These are phyloP conservation scores for Nesoenas mayeri DNA, from an alignment of 2,113 vertebrate species.

Conservation along the genomic window DNA sequence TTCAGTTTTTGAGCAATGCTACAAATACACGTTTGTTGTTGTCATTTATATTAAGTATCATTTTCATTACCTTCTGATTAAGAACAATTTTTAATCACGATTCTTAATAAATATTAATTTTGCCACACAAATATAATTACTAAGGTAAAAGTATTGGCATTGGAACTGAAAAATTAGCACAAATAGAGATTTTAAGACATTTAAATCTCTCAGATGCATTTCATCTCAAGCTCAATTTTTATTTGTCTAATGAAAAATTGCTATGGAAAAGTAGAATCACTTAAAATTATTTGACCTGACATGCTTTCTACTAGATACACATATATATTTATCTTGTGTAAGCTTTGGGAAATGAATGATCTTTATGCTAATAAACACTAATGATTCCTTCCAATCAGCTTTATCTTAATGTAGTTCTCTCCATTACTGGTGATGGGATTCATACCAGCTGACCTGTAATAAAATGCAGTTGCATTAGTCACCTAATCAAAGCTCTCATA, in stretches of 20 bases:
- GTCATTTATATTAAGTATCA: not conserved
- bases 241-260: not conserved
- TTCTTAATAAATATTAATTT: not conserved
- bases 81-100: not conserved
- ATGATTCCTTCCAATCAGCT: conserved; percentile 38
- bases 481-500: not conserved
- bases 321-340: conserved; percentile 4
- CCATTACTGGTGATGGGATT: conserved; percentile 40
- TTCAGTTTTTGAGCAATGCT: not conserved
- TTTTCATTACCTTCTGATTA: not conserved
- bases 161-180: not conserved
- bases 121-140: not conserved
- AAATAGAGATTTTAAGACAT: not conserved
- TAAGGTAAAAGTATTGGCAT: not conserved
- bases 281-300: conserved; percentile 1
- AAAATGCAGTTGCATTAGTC: conserved; percentile 40
- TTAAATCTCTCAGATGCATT: not conserved
- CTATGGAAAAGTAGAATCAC: not conserved
- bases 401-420: conserved; percentile 24
- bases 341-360: conserved; percentile 29
- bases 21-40: not conserved
- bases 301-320: not conserved
- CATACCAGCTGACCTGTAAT: conserved; percentile 43
- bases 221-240: not conserved
- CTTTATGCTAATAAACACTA: conserved; percentile 42